These are phyloP conservation scores for Lacerta bilineata DNA, from an alignment of 2,797 vertebrate genomes.

Conservation along the genomic window DNA sequence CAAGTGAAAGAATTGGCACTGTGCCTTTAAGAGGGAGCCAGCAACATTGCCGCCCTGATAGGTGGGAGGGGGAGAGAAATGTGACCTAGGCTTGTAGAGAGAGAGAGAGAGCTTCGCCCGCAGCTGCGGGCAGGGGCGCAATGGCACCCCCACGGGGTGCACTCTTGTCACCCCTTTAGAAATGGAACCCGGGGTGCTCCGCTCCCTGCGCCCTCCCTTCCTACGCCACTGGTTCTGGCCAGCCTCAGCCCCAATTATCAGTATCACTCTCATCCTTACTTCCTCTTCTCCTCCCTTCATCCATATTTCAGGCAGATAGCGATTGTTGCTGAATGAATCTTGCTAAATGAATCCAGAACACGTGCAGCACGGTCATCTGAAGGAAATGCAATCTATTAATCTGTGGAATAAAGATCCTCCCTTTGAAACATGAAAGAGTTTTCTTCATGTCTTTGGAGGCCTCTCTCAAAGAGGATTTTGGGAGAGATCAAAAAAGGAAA, in stretches of 20 bases:
- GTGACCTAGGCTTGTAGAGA: too few species aligned
- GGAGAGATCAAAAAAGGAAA: slow-evolving; percentile 31
- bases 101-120: too few species aligned
- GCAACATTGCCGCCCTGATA: too few species aligned
- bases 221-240: too few species aligned
- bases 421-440: slow-evolving; percentile 25
- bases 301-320: slow-evolving; percentile 45
- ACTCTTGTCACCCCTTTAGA: too few species aligned
- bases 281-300: background rate
- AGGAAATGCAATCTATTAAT: slow-evolving; percentile 34
- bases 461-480: slow-evolving; percentile 58
- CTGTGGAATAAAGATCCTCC: slow-evolving; percentile 33
- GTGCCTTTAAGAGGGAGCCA: too few species aligned
- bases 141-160: too few species aligned
- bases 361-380: slow-evolving; percentile 35
- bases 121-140: too few species aligned
- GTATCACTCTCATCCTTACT: background rate
- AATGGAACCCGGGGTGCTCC: too few species aligned
- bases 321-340: slow-evolving; percentile 44
- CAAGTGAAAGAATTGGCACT: too few species aligned
- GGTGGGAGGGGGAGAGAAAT: too few species aligned
- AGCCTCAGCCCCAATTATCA: background rate
- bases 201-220: too few species aligned
- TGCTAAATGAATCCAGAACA: slow-evolving; percentile 42
- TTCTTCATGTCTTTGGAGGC: slow-evolving; percentile 47